Percentiles rank a stretch among this genome's conserved stretches.
These are phyloP conservation scores for Eupelmus urozonus DNA, from an alignment of 2,888 invertebrate genomes.

Conservation along the genomic window DNA sequence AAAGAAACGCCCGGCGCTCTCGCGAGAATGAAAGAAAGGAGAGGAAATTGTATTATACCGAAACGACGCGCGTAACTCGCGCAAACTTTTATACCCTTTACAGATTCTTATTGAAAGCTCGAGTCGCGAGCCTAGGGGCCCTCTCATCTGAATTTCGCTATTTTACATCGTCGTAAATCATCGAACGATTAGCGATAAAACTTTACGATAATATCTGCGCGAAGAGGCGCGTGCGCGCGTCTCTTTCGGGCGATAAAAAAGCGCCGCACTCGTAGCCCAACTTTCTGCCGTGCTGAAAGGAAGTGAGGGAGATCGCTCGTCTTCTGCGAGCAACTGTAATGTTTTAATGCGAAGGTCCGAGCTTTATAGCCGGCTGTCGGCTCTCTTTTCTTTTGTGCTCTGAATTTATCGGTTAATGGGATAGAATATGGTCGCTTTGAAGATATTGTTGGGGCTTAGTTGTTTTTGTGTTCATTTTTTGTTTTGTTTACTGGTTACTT, in stretches of 20 bases:
- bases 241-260: not conserved
- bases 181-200: constrained; percentile 57
- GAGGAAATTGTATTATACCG: constrained; percentile 30
- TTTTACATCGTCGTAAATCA: constrained; percentile 51
- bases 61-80: constrained; percentile 34
- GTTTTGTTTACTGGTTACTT: too few species aligned
- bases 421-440: too few species aligned
- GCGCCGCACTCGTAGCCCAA: not conserved
- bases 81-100: constrained; percentile 36
- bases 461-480: too few species aligned
- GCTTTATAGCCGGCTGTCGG: constrained; percentile 21
- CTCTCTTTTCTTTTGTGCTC: not conserved
- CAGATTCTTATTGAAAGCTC: constrained; percentile 27
- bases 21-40: not conserved
- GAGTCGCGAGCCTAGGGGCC: too few species aligned
- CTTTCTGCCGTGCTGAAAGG: not conserved
- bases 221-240: not conserved
- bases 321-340: not conserved
- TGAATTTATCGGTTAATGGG: too few species aligned
- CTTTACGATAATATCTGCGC: constrained; percentile 48
- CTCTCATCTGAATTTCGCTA: constrained; percentile 38
- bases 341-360: constrained; percentile 20
- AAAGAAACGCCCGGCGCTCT: too few species aligned
- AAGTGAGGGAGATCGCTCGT: not conserved
- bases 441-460: too few species aligned